Base-by-base conservation (phyloP, 2,888 invertebrate species). In the Agrotis clavis region DNA sequence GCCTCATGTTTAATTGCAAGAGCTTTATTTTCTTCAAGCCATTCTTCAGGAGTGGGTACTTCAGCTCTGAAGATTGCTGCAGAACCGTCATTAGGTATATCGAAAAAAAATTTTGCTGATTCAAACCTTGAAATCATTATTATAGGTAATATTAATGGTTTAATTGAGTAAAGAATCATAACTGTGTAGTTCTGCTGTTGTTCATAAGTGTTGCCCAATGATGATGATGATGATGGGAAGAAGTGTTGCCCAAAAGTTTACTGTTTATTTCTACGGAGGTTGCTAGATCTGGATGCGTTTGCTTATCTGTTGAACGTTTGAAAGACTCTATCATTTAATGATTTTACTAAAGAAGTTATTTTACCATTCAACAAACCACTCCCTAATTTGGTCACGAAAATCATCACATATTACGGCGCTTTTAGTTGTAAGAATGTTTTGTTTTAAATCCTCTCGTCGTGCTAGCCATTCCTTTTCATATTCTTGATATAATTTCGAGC, bases 321-420 rank as follows among this genome's bases (percentile, higher is more conserved):
- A 11, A 9, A 41, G 35, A 35, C 35, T 7, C 35, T 6, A 6
- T 35, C 35, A 1, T 41, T 9, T 41, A 54, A 25, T 25, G 11
- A 2, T 21, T 1, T 7, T 70, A 14, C 45, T 18, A 2, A 18
- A 2, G 25, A 48, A 47, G 47, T 54, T 14, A 41, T 3, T 48
- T 9, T 56, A 94, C 95, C 95, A 95, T 83, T 88, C 87, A n/a
- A 82, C 74, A 84, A 94, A 93, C 95, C 95, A 95, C 59, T 87
- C 82, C 72, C 94, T 90, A 6, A 93, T 87, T 60, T 89, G 82
- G 65, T 92, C 93, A 75, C 92, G 85, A 70, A 88, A 90, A 65
- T 94, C 91, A 69, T 93, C 94, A 30, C 80, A 80, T 1, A 87
- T 86, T 35, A 48, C 0, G 19, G 87, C 87, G 18, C 77, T 78